phyloP scores from a whole-genome alignment of 2,113 vertebrate species.

The Psilopsiagon aurifrons region DNA sequence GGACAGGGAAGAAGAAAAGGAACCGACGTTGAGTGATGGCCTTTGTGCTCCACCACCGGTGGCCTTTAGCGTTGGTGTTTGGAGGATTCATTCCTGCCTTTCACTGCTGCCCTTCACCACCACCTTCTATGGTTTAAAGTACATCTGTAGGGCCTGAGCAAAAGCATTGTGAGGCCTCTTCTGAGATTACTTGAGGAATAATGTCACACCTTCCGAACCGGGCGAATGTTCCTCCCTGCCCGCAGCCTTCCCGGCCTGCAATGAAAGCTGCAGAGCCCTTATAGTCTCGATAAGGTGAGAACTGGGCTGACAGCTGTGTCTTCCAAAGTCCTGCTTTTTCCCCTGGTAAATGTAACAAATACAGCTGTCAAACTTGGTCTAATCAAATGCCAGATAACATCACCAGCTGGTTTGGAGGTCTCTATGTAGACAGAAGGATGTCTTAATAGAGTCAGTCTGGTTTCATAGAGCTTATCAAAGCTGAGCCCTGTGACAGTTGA shows the following conservation, averaged over 20 bases:
- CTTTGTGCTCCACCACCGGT: conserved; percentile 23
- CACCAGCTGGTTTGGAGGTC: conserved; percentile 74
- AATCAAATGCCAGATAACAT: conserved; percentile 77
- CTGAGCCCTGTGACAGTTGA: conserved; percentile 69
- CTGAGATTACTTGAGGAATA: conserved; percentile 54
- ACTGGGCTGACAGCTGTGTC: conserved; percentile 70
- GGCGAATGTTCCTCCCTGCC: background rate
- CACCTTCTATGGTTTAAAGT: background rate
- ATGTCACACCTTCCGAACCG: conserved; percentile 59
- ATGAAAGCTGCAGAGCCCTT: conserved; percentile 62
- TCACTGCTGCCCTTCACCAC: conserved; percentile 61
- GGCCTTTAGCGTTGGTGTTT: background rate
- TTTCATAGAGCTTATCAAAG: conserved; percentile 63
- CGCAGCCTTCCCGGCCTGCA: background rate
- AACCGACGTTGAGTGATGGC: background rate
- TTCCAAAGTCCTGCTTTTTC: conserved; percentile 51
- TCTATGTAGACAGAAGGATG: conserved; percentile 66
- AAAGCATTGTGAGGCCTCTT: background rate
- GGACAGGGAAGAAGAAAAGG: background rate
- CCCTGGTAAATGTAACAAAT: conserved; percentile 76
- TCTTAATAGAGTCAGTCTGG: conserved; percentile 68
- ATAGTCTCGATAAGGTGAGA: conserved; percentile 73
- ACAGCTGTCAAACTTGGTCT: conserved; percentile 75
- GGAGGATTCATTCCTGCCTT: conserved; percentile 46
- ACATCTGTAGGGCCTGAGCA: conserved; percentile 10